These are phyloP conservation scores for Conomelus anceps DNA, from an alignment of 2,888 invertebrate genomes.

Conservation along the genomic window DNA sequence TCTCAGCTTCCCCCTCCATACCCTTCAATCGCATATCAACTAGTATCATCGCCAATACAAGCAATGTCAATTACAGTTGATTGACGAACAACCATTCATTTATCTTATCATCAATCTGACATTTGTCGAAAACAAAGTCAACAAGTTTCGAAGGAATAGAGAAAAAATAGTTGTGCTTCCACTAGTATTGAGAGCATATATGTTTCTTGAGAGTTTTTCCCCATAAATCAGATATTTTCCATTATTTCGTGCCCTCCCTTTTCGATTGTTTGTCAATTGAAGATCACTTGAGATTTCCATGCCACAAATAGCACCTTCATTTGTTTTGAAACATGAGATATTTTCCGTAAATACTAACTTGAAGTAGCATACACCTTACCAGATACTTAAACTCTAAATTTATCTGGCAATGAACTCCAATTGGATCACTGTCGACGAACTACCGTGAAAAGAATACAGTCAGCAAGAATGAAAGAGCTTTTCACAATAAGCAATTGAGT, in stretches of 20 bases:
- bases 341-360: background rate
- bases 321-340: background rate
- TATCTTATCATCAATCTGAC: background rate
- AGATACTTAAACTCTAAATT: background rate
- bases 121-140: background rate
- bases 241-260: background rate
- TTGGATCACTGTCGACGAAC: too few relatives aligned
- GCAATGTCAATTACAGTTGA: background rate
- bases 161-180: background rate
- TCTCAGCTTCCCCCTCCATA: background rate
- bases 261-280: background rate
- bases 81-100: background rate
- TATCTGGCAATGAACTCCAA: background rate
- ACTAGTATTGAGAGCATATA: background rate
- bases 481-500: too few relatives aligned
- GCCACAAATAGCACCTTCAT: background rate
- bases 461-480: too few relatives aligned
- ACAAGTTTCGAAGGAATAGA: background rate
- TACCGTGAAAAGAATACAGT: too few relatives aligned
- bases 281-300: background rate
- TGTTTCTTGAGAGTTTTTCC: background rate
- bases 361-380: background rate
- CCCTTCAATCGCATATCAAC: background rate
- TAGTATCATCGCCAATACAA: background rate
- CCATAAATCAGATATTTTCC: background rate